Evolutionary conservation across 2,113 vertebrate genomes (phyloP).

Genomic region (Eulemur rufifrons): DNA sequence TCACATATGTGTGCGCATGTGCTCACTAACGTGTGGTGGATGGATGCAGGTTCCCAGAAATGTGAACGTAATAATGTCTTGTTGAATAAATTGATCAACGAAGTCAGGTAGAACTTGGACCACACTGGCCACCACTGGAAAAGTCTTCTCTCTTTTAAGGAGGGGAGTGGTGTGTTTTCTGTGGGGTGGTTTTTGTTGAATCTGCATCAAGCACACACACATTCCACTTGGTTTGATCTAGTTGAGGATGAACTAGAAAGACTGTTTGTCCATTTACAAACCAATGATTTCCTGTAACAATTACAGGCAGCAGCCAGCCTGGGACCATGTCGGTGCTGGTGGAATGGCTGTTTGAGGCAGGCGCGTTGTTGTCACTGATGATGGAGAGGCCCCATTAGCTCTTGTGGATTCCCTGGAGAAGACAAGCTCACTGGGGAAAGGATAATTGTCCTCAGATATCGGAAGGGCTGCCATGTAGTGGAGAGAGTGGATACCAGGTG

Average conservation of each 20-base stretch:
- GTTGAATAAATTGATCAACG: not conserved
- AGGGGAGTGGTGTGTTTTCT: not conserved
- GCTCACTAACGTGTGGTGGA: not conserved
- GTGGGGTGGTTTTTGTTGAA: not conserved
- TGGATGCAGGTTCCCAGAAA: not conserved
- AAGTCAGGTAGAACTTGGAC: not conserved
- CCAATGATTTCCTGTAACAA: constrained; percentile 57
- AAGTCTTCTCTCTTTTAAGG: not conserved
- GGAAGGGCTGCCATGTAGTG: not conserved
- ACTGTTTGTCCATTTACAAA: constrained; percentile 55
- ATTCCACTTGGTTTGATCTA: constrained; percentile 44
- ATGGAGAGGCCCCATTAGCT: constrained; percentile 56
- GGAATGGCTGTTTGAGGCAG: constrained; percentile 58
- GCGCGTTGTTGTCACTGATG: constrained; percentile 55
- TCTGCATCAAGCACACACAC: not conserved
- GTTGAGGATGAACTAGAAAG: constrained; percentile 18
- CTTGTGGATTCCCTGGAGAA: constrained; percentile 56
- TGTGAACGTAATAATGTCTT: not conserved
- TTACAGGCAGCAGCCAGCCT: constrained; percentile 54
- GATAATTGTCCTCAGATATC: constrained; percentile 55
- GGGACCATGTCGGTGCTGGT: constrained; percentile 62
- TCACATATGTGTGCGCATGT: not conserved
- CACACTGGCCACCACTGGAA: not conserved
- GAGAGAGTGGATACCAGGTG: not conserved
- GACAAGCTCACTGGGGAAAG: constrained; percentile 36